Base-by-base conservation (phyloP, 2,113 vertebrate genomes). In the Pterocles burchelli region DNA sequence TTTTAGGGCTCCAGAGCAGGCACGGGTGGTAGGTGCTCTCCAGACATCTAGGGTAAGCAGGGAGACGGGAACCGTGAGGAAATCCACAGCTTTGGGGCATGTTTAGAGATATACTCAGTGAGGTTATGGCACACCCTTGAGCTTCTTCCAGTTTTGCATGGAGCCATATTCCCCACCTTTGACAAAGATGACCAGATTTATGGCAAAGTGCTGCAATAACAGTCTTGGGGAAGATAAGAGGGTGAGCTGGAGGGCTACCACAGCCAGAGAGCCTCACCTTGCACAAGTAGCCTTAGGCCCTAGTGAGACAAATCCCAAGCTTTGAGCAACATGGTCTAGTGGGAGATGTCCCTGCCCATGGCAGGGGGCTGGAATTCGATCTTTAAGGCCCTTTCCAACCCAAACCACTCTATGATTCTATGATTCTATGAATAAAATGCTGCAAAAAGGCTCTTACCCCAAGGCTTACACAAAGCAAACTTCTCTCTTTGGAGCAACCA, bases 31-130 rank as follows among this genome's bases (percentile, higher is more conserved):
- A 22, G 49, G 10, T 21, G 41, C 28, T 75, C 22, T 16, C 6
- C 52, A 75, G 43, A 41, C 31, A 78, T 4, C 9, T 68, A 87
- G 34, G 10, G 17, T 12, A 54, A 70, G 43, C 21, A 61, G 36
- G 3, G 11, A 77, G 9, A 11, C 6, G 2, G 38, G 68, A 83
- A 63, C n/a, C 1, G 2, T 0, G 1, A 90, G 17, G 3, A 57
- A 70, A 90, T 36, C 66, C 2, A 0, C 7, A 68, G 45, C 22
- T 74, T 2, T 76, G 48, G 46, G 28, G 12, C n/a, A 9, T 0
- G 0, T 12, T 6, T 25, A 57, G 45, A 46, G 14, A 16, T 5
- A 3, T 24, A 24, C 4, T 57, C 9, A 6, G 7, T 28, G 66
- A 75, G 26, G 45, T 51, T 65, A 67, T 2, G 11, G 71, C 43